Conservation (phyloP, 2,888 invertebrate species). For the Cryptus armator region DNA sequence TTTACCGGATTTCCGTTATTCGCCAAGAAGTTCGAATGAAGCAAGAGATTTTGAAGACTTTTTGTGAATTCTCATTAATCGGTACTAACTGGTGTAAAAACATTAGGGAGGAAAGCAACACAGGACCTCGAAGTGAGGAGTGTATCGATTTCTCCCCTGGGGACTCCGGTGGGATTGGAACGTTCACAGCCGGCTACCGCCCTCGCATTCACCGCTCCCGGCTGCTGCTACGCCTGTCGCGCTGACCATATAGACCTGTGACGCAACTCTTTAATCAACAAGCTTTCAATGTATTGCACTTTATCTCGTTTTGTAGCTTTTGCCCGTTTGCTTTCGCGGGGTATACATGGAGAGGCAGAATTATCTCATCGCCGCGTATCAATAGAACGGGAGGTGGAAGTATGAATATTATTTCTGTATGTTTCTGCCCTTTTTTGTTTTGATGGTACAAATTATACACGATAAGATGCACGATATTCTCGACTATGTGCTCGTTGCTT, state of each 20-base stretch:
- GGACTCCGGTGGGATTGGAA: conserved; percentile 78
- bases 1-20: not conserved
- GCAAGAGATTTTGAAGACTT: conserved; percentile 7
- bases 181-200: conserved; percentile 70
- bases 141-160: conserved; percentile 82
- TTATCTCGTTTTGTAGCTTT: not conserved
- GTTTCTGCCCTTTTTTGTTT: not conserved
- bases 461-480: not conserved
- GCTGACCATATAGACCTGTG: conserved; percentile 37
- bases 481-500: not conserved
- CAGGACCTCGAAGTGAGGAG: conserved; percentile 72
- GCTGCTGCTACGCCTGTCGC: conserved; percentile 35
- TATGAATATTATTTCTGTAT: not conserved
- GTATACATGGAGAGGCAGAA: not conserved
- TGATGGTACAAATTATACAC: not conserved
- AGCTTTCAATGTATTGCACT: not conserved
- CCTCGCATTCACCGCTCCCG: conserved; percentile 45
- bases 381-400: not conserved
- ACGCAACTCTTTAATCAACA: conserved; percentile 57
- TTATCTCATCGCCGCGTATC: not conserved
- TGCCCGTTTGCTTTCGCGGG: not conserved
- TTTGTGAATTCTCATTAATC: conserved; percentile 61
- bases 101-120: conserved; percentile 71
- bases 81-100: conserved; percentile 66
- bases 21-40: not conserved